Evolutionary conservation across 2,113 vertebrate species (phyloP).

Genomic region (Patagioenas fasciata): DNA sequence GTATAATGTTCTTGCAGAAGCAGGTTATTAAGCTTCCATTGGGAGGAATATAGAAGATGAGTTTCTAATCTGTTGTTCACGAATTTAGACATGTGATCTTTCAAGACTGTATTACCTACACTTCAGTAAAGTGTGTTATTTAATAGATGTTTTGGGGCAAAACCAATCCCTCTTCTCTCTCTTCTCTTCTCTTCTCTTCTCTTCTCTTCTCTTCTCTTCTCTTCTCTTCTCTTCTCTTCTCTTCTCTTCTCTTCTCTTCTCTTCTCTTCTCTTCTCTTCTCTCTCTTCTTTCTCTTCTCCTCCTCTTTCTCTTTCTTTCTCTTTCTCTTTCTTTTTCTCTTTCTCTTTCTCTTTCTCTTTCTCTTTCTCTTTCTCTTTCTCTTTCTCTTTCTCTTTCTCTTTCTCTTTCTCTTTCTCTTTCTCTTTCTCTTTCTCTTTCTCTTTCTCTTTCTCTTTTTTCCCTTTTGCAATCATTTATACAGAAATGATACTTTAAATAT

Average conservation of each 20-base stretch:
- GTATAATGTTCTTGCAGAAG: constrained; percentile 15
- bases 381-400: too few relatives aligned
- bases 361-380: too few relatives aligned
- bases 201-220: too few relatives aligned
- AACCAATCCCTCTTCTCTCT: background rate
- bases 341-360: too few relatives aligned
- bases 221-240: too few relatives aligned
- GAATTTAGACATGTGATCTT: background rate
- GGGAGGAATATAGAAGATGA: constrained; percentile 12
- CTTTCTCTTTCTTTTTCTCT: too few relatives aligned
- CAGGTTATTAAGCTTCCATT: constrained; percentile 37
- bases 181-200: too few relatives aligned
- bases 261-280: too few relatives aligned
- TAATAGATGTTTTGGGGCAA: background rate
- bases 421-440: background rate
- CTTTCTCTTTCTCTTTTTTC: background rate
- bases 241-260: too few relatives aligned
- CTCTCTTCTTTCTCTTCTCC: too few relatives aligned
- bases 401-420: too few relatives aligned
- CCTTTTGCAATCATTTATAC: background rate
- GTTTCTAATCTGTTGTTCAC: background rate
- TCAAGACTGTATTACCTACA: background rate
- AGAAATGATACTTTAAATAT: background rate
- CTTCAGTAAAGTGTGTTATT: background rate
- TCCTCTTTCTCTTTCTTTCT: too few relatives aligned